Percentiles rank a stretch among this genome's conserved stretches.
phyloP scores from a whole-genome alignment of 35 echinoderm and acorn worm species.

The Diadema setosum region DNA sequence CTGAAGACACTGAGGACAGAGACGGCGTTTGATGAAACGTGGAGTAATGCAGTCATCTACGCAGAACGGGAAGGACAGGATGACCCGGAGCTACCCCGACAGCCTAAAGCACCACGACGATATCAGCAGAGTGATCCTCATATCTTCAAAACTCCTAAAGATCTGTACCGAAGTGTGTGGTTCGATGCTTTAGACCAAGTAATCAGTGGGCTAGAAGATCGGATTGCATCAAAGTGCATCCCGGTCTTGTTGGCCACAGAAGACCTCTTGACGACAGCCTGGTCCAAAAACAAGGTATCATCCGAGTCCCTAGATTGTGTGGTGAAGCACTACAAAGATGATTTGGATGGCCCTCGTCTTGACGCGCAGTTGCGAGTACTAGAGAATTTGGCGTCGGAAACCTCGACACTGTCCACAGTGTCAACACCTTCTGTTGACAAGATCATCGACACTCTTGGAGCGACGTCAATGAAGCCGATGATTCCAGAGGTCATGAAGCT shows the following conservation, averaged over 20 bases:
- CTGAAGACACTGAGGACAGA: neutral
- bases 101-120: neutral
- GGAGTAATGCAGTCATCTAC: neutral
- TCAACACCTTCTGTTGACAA: neutral
- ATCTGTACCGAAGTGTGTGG: conserved; percentile 3
- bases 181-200: neutral
- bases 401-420: neutral
- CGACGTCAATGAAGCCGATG: neutral
- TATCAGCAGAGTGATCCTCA: neutral
- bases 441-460: conserved; percentile 3
- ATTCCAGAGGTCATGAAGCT: conserved; percentile 13
- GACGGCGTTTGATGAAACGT: neutral
- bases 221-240: neutral
- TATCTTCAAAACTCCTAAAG: conserved; percentile 15
- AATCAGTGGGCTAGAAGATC: neutral
- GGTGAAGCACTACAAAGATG: conserved; percentile 9
- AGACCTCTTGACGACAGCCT: conserved; percentile 8
- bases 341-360: neutral
- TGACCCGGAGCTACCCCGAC: neutral
- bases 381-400: neutral
- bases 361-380: conserved; percentile 7
- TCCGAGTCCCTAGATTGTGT: conserved; percentile 4
- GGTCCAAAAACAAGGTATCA: neutral
- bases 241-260: conserved; percentile 1
- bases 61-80: neutral